A percentile compares a stretch with the other conserved stretches of the same genome.
Evolutionary conservation across 2,113 vertebrate genomes (phyloP).

Genomic region (Ginglymostoma cirratum): DNA sequence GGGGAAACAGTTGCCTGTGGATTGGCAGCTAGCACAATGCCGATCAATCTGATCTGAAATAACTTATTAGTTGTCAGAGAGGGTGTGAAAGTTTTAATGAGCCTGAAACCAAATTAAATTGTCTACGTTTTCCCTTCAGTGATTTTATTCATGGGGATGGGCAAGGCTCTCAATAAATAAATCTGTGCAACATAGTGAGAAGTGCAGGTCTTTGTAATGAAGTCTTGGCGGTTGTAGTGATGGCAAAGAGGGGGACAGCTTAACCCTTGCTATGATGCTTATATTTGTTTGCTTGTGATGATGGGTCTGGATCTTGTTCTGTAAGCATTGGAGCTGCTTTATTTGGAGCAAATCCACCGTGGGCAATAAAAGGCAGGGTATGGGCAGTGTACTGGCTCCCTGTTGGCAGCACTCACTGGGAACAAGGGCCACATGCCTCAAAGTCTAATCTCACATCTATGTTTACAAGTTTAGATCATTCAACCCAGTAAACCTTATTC

Average conservation of each 20-base stretch:
- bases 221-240: neutral
- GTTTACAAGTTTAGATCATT: neutral
- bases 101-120: neutral
- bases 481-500: neutral
- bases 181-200: neutral
- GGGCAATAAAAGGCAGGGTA: neutral
- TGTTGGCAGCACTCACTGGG: neutral
- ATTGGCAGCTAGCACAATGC: constrained; percentile 15
- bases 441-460: neutral
- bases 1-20: neutral
- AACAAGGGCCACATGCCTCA: neutral
- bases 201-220: neutral
- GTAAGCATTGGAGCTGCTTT: neutral
- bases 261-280: neutral
- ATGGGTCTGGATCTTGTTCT: neutral
- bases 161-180: neutral
- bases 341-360: neutral
- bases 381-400: neutral
- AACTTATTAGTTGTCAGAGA: constrained; percentile 21
- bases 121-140: neutral
- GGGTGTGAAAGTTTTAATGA: constrained; percentile 20
- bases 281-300: too few relatives aligned
- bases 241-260: neutral
- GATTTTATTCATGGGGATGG: constrained; percentile 24
- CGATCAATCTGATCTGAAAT: neutral